Conservation (phyloP, 1,140 invertebrate species). For the Drosophila nigromelanica region DNA sequence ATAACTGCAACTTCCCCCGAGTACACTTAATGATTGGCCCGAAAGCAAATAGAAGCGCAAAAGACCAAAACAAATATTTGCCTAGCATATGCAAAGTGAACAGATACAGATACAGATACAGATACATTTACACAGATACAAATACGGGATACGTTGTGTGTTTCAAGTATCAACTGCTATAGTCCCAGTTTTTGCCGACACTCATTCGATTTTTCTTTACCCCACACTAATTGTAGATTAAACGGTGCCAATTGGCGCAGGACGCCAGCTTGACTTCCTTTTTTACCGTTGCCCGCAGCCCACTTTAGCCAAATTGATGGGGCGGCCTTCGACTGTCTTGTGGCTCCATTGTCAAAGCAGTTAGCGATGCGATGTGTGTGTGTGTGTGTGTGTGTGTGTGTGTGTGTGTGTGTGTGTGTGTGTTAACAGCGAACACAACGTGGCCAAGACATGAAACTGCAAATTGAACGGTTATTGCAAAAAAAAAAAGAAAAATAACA, state of each 20-base stretch:
- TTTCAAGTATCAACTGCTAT: slow-evolving; percentile 7
- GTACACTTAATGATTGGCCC: slow-evolving; percentile 55
- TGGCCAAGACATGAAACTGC: slow-evolving; percentile 55
- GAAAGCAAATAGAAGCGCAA: slow-evolving; percentile 51
- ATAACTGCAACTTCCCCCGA: slow-evolving; percentile 34
- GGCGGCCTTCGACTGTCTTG: slow-evolving; percentile 9
- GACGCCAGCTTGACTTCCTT: background rate
- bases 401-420: background rate
- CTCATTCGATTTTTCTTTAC: slow-evolving; percentile 5
- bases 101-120: slow-evolving; percentile 21
- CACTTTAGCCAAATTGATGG: background rate
- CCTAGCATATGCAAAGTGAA: slow-evolving; percentile 46
- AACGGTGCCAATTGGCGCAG: slow-evolving; percentile 55
- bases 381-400: slow-evolving; percentile 6
- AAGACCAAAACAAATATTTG: slow-evolving; percentile 37
- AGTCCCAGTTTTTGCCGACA: background rate
- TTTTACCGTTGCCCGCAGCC: slow-evolving; percentile 5
- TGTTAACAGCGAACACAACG: slow-evolving; percentile 53
- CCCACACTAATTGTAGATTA: slow-evolving; percentile 66
- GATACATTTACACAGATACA: background rate
- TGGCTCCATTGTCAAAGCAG: slow-evolving; percentile 52
- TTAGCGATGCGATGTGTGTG: slow-evolving; percentile 25
- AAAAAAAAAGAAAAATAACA: background rate
- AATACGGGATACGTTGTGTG: background rate
- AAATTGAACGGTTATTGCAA: slow-evolving; percentile 68